These are phyloP conservation scores for Halcyon chelicuti DNA, from an alignment of 2,797 vertebrate species.

Conservation along the genomic window DNA sequence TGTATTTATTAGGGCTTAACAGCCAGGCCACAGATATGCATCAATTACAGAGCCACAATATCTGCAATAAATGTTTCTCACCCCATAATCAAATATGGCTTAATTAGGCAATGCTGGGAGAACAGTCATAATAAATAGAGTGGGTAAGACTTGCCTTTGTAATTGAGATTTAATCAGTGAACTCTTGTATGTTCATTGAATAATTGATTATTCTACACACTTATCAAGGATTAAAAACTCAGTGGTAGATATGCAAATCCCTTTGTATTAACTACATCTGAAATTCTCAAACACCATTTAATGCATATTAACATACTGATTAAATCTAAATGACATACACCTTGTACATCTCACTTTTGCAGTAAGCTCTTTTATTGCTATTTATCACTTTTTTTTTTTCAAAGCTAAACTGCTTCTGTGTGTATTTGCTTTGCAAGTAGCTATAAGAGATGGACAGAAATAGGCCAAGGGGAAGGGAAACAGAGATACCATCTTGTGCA, in stretches of 20 bases:
- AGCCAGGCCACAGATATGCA: slow-evolving; percentile 56
- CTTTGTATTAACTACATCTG: slow-evolving; percentile 29
- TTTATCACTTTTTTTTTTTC: not conserved
- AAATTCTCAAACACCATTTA: slow-evolving; percentile 39
- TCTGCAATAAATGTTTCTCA: slow-evolving; percentile 68
- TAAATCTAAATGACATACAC: slow-evolving; percentile 20
- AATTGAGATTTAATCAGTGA: slow-evolving; percentile 73
- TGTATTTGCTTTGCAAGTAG: not conserved
- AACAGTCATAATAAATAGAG: slow-evolving; percentile 65
- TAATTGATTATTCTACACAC: slow-evolving; percentile 71
- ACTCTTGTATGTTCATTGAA: slow-evolving; percentile 63
- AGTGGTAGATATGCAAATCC: slow-evolving; percentile 63
- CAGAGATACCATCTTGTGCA: not conserved
- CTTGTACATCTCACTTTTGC: not conserved
- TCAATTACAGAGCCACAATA: slow-evolving; percentile 65
- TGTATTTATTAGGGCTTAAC: slow-evolving; percentile 67
- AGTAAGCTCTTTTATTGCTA: not conserved
- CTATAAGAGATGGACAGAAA: not conserved
- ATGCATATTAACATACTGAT: slow-evolving; percentile 52
- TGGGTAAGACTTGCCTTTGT: slow-evolving; percentile 56
- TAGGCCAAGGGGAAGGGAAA: not conserved
- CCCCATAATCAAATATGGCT: slow-evolving; percentile 66
- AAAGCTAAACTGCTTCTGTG: not conserved
- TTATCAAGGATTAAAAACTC: slow-evolving; percentile 72
- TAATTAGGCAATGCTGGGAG: slow-evolving; percentile 68